Evolutionary conservation across 2,888 invertebrate species (phyloP), one percentile per base, ranked within the genome.

Genomic region (Galerucella nymphaeae): DNA sequence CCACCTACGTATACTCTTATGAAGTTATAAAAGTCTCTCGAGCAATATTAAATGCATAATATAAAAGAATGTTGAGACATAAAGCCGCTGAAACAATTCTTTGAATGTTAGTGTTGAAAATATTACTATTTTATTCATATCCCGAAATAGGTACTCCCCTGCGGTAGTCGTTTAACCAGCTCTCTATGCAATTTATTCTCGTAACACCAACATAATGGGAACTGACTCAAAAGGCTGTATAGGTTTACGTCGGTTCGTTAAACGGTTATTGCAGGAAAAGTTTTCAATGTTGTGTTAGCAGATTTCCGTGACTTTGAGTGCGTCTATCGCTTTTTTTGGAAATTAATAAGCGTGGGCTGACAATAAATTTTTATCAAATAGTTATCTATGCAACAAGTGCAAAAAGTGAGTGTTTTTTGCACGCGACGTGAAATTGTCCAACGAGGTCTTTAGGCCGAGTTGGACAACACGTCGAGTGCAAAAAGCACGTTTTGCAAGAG

Each of bases 151-250:
- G 48, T 48, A 48, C 48, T 48, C 48, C 48, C 48, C 48, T 48
- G 48, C 14, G 48, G 48, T 48, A 48, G 48, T 48, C n/a, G 48
- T n/a, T 48, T 14, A 48, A 48, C 48, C 48, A n/a, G 14, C 48
- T 48, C 48, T 48, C 48, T 48, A 48, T 48, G 48, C 48, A 48
- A 48, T 48, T 48, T 48, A 48, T 48, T 48, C 48, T 48, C 48
- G 30, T 48, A 48, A 48, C 48, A n/a, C n/a, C 48, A 48, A n/a
- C 48, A 48, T 48, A 48, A 48, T 48, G n/a, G 48, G 1, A 48
- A 48, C n/a, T 48, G 48, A 48, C 8, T 48, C 48, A 48, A 48
- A 48, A n/a, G n/a, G 48, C 8, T 48, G 14, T 48, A 48, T n/a
- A 48, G 48, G n/a, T 48, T 48, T 48, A 48, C 14, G 48, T n/a